Base-by-base conservation (phyloP, 2,888 invertebrate genomes). In the Tetropium fuscum region DNA sequence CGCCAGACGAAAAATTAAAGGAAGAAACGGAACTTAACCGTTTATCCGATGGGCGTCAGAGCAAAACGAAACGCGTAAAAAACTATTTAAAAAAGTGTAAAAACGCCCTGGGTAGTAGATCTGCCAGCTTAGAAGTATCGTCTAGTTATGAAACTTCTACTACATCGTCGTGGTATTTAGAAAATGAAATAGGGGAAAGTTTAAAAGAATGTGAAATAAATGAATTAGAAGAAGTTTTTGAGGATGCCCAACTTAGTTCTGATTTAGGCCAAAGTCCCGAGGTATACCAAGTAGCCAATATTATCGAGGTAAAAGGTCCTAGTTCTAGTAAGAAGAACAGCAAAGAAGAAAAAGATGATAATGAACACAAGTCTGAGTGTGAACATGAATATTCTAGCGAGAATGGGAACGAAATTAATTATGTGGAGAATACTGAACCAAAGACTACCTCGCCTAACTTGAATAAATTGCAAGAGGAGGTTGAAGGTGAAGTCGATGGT, bases 21-120 rank as follows among this genome's bases (percentile, higher is more conserved):
- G 66, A 72, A 25, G 68, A 72, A 32, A 78, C 76, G 44, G 74
- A 77, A 16, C 57, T 80, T 13, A 70, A 75, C 0, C 77, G 82
- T 3, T 76, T 80, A 30, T 75, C 79, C 56, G 84, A 84, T 66
- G 78, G 77, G 7, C 81, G 84, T 7, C 83, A 84, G 71, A 85
- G 85, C 70, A 85, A 83, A 73, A 81, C 84, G 10, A 84, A 84
- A 71, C 81, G 83, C 44, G 84, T 86, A 15, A 85, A 85, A 73
- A 84, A 82, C 63, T 85, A 85, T 70, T 72, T 86, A 45, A 83
- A 83, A 69, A 80, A 79, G 66, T 86, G 85, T 71, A 85, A 85
- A 74, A 84, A 83, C 49, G 85, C 81, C 0, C 71, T 85, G 4
- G 77, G 74, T 58, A 72, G 56, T 53, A 68, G 69, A 30, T 66